These are phyloP conservation scores for Perizoma affinitatum DNA, from an alignment of 2,888 invertebrate species.

Conservation along the genomic window DNA sequence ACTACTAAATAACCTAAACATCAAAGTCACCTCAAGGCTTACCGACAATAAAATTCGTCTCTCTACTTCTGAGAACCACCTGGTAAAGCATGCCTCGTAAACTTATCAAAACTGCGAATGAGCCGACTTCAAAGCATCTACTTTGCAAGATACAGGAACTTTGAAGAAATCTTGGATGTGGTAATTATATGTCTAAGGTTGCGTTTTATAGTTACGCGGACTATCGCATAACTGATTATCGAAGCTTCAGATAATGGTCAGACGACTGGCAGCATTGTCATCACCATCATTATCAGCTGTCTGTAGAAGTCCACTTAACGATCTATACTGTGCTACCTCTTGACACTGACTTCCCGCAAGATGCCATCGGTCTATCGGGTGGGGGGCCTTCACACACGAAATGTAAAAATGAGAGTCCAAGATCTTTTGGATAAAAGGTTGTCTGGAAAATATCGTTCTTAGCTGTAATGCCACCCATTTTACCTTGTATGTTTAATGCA, in stretches of 20 bases:
- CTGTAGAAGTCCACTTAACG: too few species aligned
- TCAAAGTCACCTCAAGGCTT: slow-evolving; percentile 28
- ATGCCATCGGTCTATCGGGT: too few species aligned
- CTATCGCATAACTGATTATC: neutral
- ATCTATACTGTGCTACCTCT: too few species aligned
- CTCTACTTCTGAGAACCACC: slow-evolving; percentile 26
- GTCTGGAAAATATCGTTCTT: too few species aligned
- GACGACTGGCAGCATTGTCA: too few species aligned
- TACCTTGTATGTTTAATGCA: too few species aligned
- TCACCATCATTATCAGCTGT: too few species aligned
- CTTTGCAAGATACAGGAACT: slow-evolving; percentile 9
- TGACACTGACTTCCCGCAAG: too few species aligned
- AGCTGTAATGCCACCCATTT: too few species aligned
- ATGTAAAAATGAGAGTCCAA: too few species aligned
- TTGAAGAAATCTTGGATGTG: slow-evolving; percentile 2
- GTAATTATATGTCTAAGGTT: neutral
- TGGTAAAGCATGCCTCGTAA: slow-evolving; percentile 26
- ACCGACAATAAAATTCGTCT: slow-evolving; percentile 13
- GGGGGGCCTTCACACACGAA: too few species aligned
- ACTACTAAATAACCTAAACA: slow-evolving; percentile 16
- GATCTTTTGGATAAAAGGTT: too few species aligned
- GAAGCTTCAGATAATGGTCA: neutral
- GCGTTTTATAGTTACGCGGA: neutral
- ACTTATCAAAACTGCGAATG: slow-evolving; percentile 27
- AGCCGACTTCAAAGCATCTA: slow-evolving; percentile 26